Evolutionary conservation across 2,113 vertebrate genomes (phyloP), one percentile per base, ranked within the genome.

Genomic region (Brienomyrus longianalis): DNA sequence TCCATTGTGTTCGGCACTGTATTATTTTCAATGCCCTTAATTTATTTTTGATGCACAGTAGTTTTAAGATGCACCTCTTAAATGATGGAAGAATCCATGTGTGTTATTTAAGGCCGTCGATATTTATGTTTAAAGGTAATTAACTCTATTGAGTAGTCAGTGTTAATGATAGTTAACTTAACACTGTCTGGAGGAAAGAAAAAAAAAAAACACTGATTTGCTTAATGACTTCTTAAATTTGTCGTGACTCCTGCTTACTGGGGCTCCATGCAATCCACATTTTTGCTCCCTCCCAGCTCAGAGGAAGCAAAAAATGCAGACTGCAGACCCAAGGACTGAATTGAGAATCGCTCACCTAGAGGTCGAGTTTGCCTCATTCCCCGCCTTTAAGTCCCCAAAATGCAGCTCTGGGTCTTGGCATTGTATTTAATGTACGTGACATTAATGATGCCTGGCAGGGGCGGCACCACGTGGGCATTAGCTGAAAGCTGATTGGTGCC

Each of bases 31-130:
- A 56, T 89, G 54, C 62, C 15, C 8, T 84, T 59, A 62, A 45
- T 83, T 89, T 84, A 84, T 88, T 84, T 89, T 77, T 43, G 21
- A 89, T 56, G 52, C 89, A 62, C 77, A 47, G 51, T 85, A 89
- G 89, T 56, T 85, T 84, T 84, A 62, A 62, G 39, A 13, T 59
- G 23, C 80, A 31, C 51, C 52, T 39, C 51, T 89, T 74, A 89
- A 23, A 3, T 89, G 50, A 77, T 54, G 80, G 21, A 21, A 45
- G 27, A 56, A 62, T 59, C 21, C 19, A 5, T 45, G 21, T 70
- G 52, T 84, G 35, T 59, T 51, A 84, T 31, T 43, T 84, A 56
- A 21, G 77, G 59, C 48, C 31, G 35, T 48, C 11, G 62, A 8
- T 89, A 45, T 56, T 89, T 89, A 56, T 89, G 23, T 89, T 56